Percentiles rank a stretch among this genome's conserved stretches.
These are phyloP conservation scores for Cebuella pygmaea DNA, from an alignment of 2,797 vertebrate species.

Conservation along the genomic window DNA sequence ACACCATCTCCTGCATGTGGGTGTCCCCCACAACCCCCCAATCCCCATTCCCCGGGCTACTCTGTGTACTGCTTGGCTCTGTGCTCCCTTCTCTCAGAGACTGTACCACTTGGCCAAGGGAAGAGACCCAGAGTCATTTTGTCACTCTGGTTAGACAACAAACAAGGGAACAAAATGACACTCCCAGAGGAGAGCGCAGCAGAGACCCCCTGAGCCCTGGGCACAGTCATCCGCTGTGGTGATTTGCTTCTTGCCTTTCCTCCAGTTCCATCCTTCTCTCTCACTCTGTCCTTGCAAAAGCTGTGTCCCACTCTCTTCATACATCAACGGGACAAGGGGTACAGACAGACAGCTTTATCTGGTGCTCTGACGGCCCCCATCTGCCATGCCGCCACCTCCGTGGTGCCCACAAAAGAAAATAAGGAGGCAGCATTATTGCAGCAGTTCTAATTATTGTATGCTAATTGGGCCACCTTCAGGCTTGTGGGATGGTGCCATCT, in stretches of 20 bases:
- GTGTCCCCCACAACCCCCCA: not conserved
- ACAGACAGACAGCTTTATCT: not conserved
- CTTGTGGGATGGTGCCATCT: constrained; percentile 35
- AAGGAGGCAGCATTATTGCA: constrained; percentile 56
- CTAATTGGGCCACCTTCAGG: constrained; percentile 79
- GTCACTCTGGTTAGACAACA: not conserved
- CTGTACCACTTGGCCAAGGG: not conserved
- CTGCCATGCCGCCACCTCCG: not conserved
- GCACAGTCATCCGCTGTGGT: not conserved
- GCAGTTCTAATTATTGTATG: constrained; percentile 76
- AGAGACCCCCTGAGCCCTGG: rapidly evolving
- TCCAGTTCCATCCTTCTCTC: not conserved
- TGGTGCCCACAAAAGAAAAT: constrained; percentile 58
- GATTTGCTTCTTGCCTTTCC: not conserved
- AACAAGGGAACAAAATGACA: not conserved
- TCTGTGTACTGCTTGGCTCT: rapidly evolving
- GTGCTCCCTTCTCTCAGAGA: not conserved
- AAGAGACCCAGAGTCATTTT: not conserved
- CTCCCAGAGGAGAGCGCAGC: not conserved
- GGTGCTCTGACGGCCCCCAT: not conserved
- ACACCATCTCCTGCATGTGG: no score
- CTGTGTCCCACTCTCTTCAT: not conserved
- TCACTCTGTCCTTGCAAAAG: not conserved
- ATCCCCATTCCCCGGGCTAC: no score
- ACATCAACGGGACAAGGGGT: not conserved